Evolutionary conservation across 2,888 invertebrate genomes (phyloP).

Genomic region (Agonopterix arenella): DNA sequence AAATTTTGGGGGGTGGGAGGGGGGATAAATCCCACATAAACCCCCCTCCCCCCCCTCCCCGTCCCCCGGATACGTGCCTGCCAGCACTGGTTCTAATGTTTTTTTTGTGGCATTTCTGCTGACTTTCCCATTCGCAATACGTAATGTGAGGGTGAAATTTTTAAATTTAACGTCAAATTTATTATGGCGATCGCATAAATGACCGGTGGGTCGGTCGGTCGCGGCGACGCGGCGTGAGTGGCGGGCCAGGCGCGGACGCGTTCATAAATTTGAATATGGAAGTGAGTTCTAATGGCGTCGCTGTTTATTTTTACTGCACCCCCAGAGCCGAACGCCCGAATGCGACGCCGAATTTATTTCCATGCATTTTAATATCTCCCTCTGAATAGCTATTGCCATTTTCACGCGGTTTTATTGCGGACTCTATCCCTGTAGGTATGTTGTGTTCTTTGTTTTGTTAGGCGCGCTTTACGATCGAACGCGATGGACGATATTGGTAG

Average conservation of each 20-base stretch:
- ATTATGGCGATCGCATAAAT: constrained; percentile 52
- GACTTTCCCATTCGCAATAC: constrained; percentile 15
- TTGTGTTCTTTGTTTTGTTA: constrained; percentile 58
- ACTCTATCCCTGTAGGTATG: constrained; percentile 44
- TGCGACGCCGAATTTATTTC: constrained; percentile 78
- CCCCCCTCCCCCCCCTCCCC: too few relatives aligned
- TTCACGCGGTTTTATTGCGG: constrained; percentile 73
- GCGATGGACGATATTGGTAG: constrained; percentile 55
- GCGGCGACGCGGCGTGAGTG: constrained; percentile 22
- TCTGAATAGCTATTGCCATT: constrained; percentile 75
- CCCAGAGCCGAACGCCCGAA: constrained; percentile 74
- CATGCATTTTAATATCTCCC: constrained; percentile 78
- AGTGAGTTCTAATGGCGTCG: constrained; percentile 77
- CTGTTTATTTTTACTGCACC: constrained; percentile 79
- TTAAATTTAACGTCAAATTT: constrained; percentile 63
- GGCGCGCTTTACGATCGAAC: constrained; percentile 55
- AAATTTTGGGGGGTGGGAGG: too few relatives aligned
- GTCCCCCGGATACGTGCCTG: too few relatives aligned
- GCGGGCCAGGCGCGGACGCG: constrained; percentile 48
- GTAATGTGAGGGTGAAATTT: constrained; percentile 55
- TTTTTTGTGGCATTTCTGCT: not conserved
- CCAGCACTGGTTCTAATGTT: not conserved
- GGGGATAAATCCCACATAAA: too few relatives aligned
- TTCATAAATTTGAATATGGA: constrained; percentile 78
- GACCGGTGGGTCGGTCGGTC: constrained; percentile 38